These are phyloP conservation scores for Sternotherus odoratus DNA, from an alignment of 2,797 vertebrate species.

Conservation along the genomic window DNA sequence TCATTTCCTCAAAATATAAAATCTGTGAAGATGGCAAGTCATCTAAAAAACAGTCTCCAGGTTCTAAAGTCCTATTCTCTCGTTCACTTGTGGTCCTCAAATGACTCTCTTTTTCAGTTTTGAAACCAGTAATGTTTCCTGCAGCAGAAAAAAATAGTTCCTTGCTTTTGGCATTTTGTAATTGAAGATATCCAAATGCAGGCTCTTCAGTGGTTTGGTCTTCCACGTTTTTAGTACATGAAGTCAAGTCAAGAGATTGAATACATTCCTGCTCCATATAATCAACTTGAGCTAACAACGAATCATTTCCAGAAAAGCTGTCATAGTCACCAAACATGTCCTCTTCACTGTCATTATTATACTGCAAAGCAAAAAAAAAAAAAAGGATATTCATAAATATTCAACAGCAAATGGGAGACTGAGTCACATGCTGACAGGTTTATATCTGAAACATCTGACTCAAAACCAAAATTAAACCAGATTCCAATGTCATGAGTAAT, in stretches of 20 bases:
- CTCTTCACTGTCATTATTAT: conserved; percentile 84
- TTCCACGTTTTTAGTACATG: background rate
- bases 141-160: background rate
- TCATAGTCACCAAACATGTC: conserved; percentile 92
- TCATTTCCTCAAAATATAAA: conserved; percentile 77
- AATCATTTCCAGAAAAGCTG: conserved; percentile 86
- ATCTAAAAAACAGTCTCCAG: conserved; percentile 69
- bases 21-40: conserved; percentile 87
- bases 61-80: conserved; percentile 39
- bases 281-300: conserved; percentile 86
- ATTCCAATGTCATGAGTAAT: accelerated
- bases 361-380: conserved; percentile 78
- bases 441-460: background rate
- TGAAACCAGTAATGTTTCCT: background rate
- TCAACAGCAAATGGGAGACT: background rate
- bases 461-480: accelerated
- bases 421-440: background rate
- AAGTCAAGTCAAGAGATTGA: conserved; percentile 9
- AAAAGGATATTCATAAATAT: background rate
- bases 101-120: background rate
- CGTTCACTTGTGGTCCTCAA: background rate
- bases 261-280: conserved; percentile 76
- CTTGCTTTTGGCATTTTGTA: background rate
- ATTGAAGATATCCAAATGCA: background rate
- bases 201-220: background rate